A percentile compares a stretch with the other conserved stretches of the same genome.
These are phyloP conservation scores for Antennarius striatus DNA, from an alignment of 2,113 vertebrate species.

Conservation along the genomic window DNA sequence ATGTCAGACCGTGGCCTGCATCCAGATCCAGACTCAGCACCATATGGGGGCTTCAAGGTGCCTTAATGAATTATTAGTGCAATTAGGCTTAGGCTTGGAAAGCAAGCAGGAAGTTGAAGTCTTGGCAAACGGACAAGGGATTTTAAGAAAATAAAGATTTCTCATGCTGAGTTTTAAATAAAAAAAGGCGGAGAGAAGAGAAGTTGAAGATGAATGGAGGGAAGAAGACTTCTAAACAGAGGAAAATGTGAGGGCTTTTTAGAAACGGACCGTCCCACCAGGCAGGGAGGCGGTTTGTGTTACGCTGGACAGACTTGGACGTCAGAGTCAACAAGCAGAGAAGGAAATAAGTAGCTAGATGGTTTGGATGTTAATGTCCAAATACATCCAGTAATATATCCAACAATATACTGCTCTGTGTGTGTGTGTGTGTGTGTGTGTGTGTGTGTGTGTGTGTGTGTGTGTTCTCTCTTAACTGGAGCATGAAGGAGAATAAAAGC, in stretches of 20 bases:
- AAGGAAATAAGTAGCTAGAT: too few relatives aligned
- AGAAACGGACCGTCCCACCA: constrained; percentile 44
- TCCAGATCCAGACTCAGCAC: constrained; percentile 14
- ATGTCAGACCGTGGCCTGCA: not conserved
- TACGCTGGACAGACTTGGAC: constrained; percentile 25
- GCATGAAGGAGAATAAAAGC: constrained; percentile 42
- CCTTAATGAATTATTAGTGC: constrained; percentile 58
- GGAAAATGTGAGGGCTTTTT: constrained; percentile 61
- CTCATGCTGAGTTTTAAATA: constrained; percentile 23
- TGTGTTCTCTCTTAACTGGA: constrained; percentile 43
- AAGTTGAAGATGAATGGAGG: constrained; percentile 26
- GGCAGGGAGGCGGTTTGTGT: constrained; percentile 46
- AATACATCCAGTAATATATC: too few relatives aligned
- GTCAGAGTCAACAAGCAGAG: not conserved
- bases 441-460: constrained; percentile 18
- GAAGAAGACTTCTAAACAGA: constrained; percentile 13
- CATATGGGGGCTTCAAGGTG: constrained; percentile 1
- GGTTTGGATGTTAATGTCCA: too few relatives aligned
- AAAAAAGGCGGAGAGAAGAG: constrained; percentile 14
- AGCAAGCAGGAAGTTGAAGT: constrained; percentile 53
- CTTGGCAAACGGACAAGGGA: constrained; percentile 26
- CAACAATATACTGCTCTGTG: not conserved
- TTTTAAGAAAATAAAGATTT: constrained; percentile 36
- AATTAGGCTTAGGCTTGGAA: constrained; percentile 52
- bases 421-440: not conserved